phyloP scores from a whole-genome alignment of 2,888 invertebrate species.

The Argynnis bischoffii region DNA sequence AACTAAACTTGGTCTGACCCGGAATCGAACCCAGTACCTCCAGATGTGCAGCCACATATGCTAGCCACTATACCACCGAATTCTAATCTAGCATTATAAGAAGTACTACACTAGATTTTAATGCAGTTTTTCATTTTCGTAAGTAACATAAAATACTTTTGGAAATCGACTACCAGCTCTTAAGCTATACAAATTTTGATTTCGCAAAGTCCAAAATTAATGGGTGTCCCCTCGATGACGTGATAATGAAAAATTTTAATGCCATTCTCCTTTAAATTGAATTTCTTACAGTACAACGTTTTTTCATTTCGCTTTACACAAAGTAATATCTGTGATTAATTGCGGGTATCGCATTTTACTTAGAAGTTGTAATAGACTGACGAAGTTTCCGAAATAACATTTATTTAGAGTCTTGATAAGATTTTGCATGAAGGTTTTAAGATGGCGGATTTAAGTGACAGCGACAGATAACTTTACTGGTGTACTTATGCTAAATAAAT shows the following conservation, averaged over 20 bases:
- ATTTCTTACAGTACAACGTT: slow-evolving; percentile 55
- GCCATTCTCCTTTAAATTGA: slow-evolving; percentile 59
- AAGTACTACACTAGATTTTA: background rate
- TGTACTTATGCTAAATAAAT: no score
- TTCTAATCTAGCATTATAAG: no score
- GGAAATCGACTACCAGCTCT: slow-evolving; percentile 20
- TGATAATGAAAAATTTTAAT: slow-evolving; percentile 72
- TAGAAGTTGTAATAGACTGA: slow-evolving; percentile 26
- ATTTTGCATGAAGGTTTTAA: slow-evolving; percentile 3
- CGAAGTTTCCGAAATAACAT: slow-evolving; percentile 26
- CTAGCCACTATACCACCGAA: no score
- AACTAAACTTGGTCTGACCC: no score
- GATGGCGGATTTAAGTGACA: slow-evolving; percentile 4
- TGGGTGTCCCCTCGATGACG: slow-evolving; percentile 48
- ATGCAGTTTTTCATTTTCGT: background rate
- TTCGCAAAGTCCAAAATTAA: slow-evolving; percentile 66
- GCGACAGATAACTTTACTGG: background rate
- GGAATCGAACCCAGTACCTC: no score
- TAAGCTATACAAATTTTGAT: slow-evolving; percentile 54
- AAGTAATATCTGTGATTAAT: slow-evolving; percentile 47
- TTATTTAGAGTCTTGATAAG: slow-evolving; percentile 19
- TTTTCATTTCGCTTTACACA: slow-evolving; percentile 50
- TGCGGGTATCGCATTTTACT: slow-evolving; percentile 38
- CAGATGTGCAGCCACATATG: no score
- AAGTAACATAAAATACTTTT: background rate